Evolutionary conservation across 2,113 vertebrate species (phyloP).

Genomic region (Empidonax alnorum): DNA sequence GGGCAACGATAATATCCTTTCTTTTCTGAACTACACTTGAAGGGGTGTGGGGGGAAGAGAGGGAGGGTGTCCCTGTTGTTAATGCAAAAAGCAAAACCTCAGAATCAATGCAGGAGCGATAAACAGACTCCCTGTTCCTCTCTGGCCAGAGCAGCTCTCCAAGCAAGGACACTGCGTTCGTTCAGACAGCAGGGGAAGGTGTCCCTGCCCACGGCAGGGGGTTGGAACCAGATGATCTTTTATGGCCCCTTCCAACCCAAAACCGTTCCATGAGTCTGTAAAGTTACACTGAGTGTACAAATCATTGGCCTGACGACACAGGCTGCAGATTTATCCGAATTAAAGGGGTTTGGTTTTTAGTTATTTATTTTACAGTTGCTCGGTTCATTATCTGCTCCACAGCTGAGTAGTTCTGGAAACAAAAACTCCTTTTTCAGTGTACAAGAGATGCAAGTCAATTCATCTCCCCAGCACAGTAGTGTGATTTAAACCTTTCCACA

Average conservation of each 20-base stretch:
- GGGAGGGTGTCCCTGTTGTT: neutral
- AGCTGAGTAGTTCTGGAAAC: neutral
- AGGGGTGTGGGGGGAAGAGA: accelerated
- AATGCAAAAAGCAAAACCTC: neutral
- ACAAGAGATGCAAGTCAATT: neutral
- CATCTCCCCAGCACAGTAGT: neutral
- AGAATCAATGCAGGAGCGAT: neutral
- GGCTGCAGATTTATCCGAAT: neutral
- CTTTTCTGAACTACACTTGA: neutral
- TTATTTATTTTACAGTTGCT: neutral
- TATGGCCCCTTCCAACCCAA: neutral
- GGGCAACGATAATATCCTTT: neutral
- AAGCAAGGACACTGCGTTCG: neutral
- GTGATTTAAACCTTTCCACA: neutral
- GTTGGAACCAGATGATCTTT: neutral
- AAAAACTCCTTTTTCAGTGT: neutral
- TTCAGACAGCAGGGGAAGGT: neutral
- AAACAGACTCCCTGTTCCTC: neutral
- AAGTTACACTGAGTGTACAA: neutral
- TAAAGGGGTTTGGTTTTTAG: neutral
- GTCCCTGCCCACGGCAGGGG: neutral
- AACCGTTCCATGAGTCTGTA: neutral
- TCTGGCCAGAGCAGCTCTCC: neutral
- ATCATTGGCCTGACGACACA: neutral
- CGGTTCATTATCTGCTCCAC: neutral